Evolutionary conservation across 2,797 vertebrate species (phyloP).

Genomic region (Leuciscus waleckii): DNA sequence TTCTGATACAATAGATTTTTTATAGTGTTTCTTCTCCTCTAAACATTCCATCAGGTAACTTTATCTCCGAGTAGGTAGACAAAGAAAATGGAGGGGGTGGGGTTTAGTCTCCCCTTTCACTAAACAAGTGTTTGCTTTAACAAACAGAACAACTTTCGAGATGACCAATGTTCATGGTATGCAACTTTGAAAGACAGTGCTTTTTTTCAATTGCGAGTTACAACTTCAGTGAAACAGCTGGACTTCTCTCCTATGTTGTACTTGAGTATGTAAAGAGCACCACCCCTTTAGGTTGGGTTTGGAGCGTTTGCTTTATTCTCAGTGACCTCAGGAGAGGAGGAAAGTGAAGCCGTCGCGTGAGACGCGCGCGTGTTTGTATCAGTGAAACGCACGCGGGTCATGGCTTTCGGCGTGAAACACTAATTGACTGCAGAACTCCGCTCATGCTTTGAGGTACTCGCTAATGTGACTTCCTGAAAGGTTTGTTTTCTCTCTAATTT

Average conservation of each 20-base stretch:
- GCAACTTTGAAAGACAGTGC: not conserved
- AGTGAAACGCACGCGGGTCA: not conserved
- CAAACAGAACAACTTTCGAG: not conserved
- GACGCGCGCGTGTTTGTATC: not conserved
- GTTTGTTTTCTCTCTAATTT: constrained; percentile 62
- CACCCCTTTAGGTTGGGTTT: constrained; percentile 37
- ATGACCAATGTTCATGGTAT: not conserved
- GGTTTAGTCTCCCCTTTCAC: constrained; percentile 9
- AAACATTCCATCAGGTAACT: constrained; percentile 36
- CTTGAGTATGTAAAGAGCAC: constrained; percentile 20
- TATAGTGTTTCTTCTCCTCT: not conserved
- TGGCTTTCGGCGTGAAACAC: not conserved
- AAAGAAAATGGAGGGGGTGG: constrained; percentile 48
- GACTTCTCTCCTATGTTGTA: not conserved
- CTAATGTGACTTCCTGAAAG: constrained; percentile 68
- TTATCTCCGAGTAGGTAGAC: constrained; percentile 27
- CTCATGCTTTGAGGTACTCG: not conserved
- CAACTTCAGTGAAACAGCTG: not conserved
- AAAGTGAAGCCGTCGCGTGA: constrained; percentile 6
- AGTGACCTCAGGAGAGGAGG: constrained; percentile 10
- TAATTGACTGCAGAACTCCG: constrained; percentile 14
- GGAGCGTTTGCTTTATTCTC: constrained; percentile 12
- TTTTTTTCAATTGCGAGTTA: not conserved
- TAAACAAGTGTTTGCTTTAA: not conserved
- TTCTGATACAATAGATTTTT: not conserved